Percentiles rank a stretch among this genome's conserved stretches.
Evolutionary conservation across 2,797 vertebrate genomes (phyloP).

Genomic region (Gymnoscopelus braueri): DNA sequence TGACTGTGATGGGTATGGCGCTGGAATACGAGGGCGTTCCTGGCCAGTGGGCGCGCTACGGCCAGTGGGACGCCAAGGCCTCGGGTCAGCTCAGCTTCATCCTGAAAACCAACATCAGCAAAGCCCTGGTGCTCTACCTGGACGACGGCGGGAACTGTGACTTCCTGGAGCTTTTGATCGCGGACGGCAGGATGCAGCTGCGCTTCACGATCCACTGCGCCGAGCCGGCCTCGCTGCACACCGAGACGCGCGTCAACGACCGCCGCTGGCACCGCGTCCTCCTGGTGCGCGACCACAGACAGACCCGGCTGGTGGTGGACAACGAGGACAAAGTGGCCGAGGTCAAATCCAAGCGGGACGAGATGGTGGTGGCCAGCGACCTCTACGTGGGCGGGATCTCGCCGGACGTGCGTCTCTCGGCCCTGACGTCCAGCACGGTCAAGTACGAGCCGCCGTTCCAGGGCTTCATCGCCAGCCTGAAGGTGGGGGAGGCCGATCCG

Average conservation of each 20-base stretch:
- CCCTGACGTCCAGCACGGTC: constrained; percentile 92
- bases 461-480: constrained; percentile 89
- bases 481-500: constrained; percentile 85
- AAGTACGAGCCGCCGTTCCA: constrained; percentile 93
- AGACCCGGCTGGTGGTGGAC: constrained; percentile 88
- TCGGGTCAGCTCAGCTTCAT: constrained; percentile 91
- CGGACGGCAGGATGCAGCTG: constrained; percentile 87
- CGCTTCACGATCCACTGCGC: constrained; percentile 94
- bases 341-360: constrained; percentile 90
- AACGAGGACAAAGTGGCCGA: constrained; percentile 86
- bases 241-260: constrained; percentile 85
- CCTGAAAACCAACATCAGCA: constrained; percentile 89
- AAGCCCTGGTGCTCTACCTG: constrained; percentile 90
- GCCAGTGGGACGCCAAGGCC: constrained; percentile 86
- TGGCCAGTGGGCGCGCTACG: constrained; percentile 95
- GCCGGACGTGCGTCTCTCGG: constrained; percentile 92
- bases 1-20: constrained; percentile 64
- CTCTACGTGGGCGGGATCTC: constrained; percentile 94
- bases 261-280: constrained; percentile 92
- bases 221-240: constrained; percentile 88
- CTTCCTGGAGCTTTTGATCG: constrained; percentile 92
- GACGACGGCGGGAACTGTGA: constrained; percentile 96
- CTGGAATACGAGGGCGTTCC: constrained; percentile 92
- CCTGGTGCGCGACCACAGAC: constrained; percentile 84
- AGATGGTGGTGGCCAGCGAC: constrained; percentile 93